Base-by-base conservation (phyloP, 2,113 vertebrate species). In the Hylia prasina region DNA sequence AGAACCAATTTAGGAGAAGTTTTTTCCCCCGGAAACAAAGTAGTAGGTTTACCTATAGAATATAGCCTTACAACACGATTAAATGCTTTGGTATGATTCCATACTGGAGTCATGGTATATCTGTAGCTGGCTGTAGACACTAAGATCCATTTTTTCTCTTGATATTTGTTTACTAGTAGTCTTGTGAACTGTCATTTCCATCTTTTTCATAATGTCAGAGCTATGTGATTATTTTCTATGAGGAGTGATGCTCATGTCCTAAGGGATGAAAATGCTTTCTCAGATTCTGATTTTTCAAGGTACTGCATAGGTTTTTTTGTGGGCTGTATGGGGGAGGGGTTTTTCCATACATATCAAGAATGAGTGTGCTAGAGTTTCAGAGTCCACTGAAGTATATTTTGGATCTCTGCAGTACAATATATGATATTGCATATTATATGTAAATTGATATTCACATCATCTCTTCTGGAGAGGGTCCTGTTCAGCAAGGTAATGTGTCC, bases 121-220 rank as follows among this genome's bases (percentile, higher is more conserved):
- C 57, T 83, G 20, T 53, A 72, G 40, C 30, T 89, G 21, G 54
- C 72, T 60, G 10, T 69, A 63, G 48, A 84, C 37, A 54, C 56
- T 44, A 72, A 69, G 69, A 63, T n/a, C 19, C 28, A 31, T 66
- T 77, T 89, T 80, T 91, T 50, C 44, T 87, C 48, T 80, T 83
- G 40, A 20, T 57, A 85, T 93, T 82, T 97, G 61, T 96, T 97
- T 96, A 92, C 50, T 84, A 64, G 80, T 45, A 77, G 30, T 71
- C 82, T 90, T 80, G 25, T 82, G 79, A 97, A 69, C 66, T 93
- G 17, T 88, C 70, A 53, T 96, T 96, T 97, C 76, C 70, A 93
- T 92, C 23, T 65, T 94, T 56, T 89, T 95, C 65, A 48, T 87
- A 83, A 47, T 9, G 39, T 82, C 47, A n/a, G 58, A 87, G 58